Base-by-base conservation (phyloP, 92 coral and sea anemone genomes). In the Anthopleura xanthogrammica region DNA sequence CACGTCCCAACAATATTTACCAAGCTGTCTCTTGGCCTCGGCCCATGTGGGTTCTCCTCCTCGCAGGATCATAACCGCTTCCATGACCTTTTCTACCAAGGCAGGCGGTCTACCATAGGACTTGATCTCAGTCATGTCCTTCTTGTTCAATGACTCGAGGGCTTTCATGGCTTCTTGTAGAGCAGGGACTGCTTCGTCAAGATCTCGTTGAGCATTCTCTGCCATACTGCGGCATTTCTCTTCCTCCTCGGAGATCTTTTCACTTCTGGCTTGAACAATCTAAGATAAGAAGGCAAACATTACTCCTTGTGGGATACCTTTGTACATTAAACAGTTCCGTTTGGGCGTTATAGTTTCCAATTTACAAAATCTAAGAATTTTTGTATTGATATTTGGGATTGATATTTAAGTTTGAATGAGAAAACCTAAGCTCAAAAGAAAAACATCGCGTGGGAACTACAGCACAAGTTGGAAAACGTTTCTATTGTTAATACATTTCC, bases 41-140 rank as follows among this genome's bases (percentile, higher is more conserved):
- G 99, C 99, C 99, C 99, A 97, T 2, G 99, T 97, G 9, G 99
- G 99, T 81, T 97, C 99, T 17, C 83, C 83, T 12, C 95, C 95
- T 78, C 99, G 86, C 60, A 97, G 86, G 78, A 97, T 97, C 99
- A 97, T 97, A n/a, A 97, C 99, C 29, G 99, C 99, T 78, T 97
- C 99, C 99, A 97, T 97, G 75, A 97, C 98, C 86, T 90, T 97
- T 75, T 97, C 99, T 4, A 97, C 99, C 90, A 97, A 72, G 14
- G 99, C 99, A 24, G 99, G 99, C 0, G 99, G 99, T 23, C 98
- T 90, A 46, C 98, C 99, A 81, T 97, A 97, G 65, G 99, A 97
- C 89, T 97, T 97, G 82, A 97, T 97, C 66, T 97, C 99, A 1
- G 99, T 97, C 99, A 97, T 97, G 77, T 97, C 99, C 48, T 97